These are phyloP conservation scores for Rhagophthalmus giganteus DNA, from an alignment of 2,888 invertebrate genomes.

Conservation along the genomic window DNA sequence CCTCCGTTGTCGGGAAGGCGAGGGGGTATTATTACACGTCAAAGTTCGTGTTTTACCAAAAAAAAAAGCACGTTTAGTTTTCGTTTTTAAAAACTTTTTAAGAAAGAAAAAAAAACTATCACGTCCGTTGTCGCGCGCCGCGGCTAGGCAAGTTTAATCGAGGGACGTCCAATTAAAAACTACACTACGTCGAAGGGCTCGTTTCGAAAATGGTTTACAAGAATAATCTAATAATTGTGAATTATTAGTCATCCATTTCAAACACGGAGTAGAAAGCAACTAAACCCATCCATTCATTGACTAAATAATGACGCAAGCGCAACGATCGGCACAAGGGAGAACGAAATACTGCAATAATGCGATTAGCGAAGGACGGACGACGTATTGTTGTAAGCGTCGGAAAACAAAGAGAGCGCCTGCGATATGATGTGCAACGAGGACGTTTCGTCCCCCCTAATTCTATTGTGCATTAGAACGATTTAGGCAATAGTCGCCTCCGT, in stretches of 20 bases:
- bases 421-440: conserved; percentile 14
- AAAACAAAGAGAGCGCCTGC: conserved; percentile 11
- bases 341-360: conserved; percentile 1
- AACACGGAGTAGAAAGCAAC: conserved; percentile 32
- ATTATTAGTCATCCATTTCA: conserved; percentile 30
- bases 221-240: conserved; percentile 11
- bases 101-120: no score
- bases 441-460: conserved; percentile 18
- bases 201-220: not conserved
- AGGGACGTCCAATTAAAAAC: no score
- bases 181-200: not conserved
- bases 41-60: no score
- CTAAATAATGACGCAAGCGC: conserved; percentile 34
- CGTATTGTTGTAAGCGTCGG: conserved; percentile 10
- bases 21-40: no score
- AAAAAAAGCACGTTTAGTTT: not conserved
- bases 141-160: no score
- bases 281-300: conserved; percentile 33
- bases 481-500: conserved; percentile 9
- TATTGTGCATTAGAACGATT: conserved; percentile 11
- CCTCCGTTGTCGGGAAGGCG: no score
- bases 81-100: not conserved
- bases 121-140: no score
- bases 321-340: conserved; percentile 8
- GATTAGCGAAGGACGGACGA: conserved; percentile 4